These are phyloP conservation scores for Corydoras sp. DNA, from an alignment of 2,113 vertebrate genomes.

Conservation along the genomic window DNA sequence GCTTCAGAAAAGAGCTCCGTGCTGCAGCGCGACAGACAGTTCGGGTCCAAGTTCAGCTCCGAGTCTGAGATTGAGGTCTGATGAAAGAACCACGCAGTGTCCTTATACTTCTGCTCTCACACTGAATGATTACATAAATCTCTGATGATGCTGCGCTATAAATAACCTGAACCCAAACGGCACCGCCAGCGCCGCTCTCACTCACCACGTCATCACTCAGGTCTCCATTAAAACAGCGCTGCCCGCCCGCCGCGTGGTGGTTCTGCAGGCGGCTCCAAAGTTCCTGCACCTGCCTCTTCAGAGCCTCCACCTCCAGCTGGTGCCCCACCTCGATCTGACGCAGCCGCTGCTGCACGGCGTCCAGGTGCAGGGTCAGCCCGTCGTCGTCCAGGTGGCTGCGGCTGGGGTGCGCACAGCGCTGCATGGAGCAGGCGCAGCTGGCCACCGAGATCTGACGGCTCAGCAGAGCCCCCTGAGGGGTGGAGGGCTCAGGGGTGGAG, in stretches of 20 bases:
- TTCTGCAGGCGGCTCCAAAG: conserved; percentile 88
- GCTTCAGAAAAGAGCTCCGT: conserved; percentile 96
- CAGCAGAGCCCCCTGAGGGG: conserved; percentile 62
- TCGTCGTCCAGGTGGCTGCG: conserved; percentile 90
- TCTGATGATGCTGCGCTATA: no score
- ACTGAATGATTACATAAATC: no score
- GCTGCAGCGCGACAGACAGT: conserved; percentile 95
- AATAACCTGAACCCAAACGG: no score
- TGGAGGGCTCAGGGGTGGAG: conserved; percentile 49
- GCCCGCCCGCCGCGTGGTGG: conserved; percentile 71
- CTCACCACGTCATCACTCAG: conserved; percentile 89
- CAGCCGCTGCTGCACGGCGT: conserved; percentile 86
- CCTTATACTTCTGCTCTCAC: no score
- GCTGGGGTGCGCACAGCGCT: conserved; percentile 71
- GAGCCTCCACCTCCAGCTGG: conserved; percentile 88
- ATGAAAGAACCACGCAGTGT: neutral
- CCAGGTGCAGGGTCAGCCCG: conserved; percentile 83
- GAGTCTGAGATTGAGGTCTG: conserved; percentile 92
- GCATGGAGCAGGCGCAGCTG: conserved; percentile 71
- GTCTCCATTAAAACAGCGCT: conserved; percentile 79
- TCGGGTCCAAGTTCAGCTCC: conserved; percentile 90
- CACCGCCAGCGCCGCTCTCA: neutral
- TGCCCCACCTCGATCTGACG: conserved; percentile 92
- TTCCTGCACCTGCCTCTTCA: conserved; percentile 95
- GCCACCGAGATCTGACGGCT: conserved; percentile 77